Percentiles rank a stretch among this genome's conserved stretches.
Conservation (phyloP, 2,888 invertebrate species). For the Volucella bombylans region DNA sequence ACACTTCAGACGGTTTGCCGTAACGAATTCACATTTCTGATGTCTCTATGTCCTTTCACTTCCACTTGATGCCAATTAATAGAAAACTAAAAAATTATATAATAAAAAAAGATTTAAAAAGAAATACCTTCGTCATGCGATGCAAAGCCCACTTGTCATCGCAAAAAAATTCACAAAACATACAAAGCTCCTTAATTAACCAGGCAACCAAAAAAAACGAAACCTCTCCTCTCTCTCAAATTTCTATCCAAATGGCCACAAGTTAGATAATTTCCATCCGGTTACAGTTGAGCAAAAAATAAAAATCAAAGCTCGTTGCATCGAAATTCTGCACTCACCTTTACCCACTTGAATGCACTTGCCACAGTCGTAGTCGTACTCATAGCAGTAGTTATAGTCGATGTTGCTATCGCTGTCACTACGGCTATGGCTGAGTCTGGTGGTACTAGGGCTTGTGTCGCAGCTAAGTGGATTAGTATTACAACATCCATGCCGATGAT, state of each 20-base stretch:
- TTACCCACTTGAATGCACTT: constrained; percentile 72
- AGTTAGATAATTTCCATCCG: constrained; percentile 69
- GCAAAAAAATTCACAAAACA: constrained; percentile 28
- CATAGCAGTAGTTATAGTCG: constrained; percentile 21
- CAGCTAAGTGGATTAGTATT: constrained; percentile 73
- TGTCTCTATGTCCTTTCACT: constrained; percentile 53
- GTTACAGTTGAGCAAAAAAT: constrained; percentile 44
- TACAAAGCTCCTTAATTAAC: constrained; percentile 68
- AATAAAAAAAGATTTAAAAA: too few species aligned
- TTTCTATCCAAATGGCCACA: constrained; percentile 69
- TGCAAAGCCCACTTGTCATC: constrained; percentile 29
- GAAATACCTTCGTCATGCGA: constrained; percentile 37
- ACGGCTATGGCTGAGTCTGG: too few species aligned
- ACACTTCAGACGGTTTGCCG: constrained; percentile 59
- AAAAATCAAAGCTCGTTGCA: constrained; percentile 66
- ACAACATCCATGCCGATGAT: constrained; percentile 64
- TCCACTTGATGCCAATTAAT: constrained; percentile 56
- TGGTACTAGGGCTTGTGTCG: constrained; percentile 13
- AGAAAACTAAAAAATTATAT: constrained; percentile 7
- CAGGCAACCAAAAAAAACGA: constrained; percentile 34
- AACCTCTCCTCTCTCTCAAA: constrained; percentile 42
- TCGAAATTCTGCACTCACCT: constrained; percentile 69
- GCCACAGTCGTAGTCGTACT: constrained; percentile 37
- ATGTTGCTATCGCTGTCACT: background rate
- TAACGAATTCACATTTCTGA: constrained; percentile 43